A percentile compares a stretch with the other conserved stretches of the same genome.
These are phyloP conservation scores for Pheosia gnoma DNA, from an alignment of 2,888 invertebrate species.

Conservation along the genomic window DNA sequence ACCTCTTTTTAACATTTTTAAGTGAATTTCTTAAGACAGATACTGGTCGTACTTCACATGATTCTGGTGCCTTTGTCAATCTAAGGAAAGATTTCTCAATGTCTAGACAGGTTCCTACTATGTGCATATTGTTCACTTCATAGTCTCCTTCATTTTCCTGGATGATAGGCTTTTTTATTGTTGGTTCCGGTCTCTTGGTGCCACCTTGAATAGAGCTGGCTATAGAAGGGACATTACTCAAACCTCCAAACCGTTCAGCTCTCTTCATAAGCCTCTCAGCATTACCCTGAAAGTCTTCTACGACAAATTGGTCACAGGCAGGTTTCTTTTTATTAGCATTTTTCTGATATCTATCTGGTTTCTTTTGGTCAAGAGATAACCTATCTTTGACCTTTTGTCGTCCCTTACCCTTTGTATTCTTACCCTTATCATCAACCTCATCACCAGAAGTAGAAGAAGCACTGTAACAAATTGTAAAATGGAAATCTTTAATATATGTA, in stretches of 20 bases:
- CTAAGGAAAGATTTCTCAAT: conserved; percentile 98
- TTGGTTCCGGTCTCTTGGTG: conserved; percentile 60
- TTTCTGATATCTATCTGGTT: conserved; percentile 75
- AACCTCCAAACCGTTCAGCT: conserved; percentile 92
- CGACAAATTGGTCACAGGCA: conserved; percentile 86
- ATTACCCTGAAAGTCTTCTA: conserved; percentile 88
- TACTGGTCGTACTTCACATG: conserved; percentile 95
- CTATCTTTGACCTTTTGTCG: conserved; percentile 84
- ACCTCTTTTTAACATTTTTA: conserved; percentile 94
- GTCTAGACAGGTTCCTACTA: conserved; percentile 97
- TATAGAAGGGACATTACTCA: conserved; percentile 73
- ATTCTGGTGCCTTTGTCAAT: conserved; percentile 97
- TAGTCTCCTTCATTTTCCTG: conserved; percentile 88
- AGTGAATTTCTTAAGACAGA: conserved; percentile 93
- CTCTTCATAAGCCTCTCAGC: conserved; percentile 93
- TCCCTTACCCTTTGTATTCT: conserved; percentile 64
- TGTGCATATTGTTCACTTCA: conserved; percentile 94
- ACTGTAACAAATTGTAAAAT: conserved; percentile 53
- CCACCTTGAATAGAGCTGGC: conserved; percentile 72
- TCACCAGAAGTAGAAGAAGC: conserved; percentile 81
- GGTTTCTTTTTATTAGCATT: conserved; percentile 83
- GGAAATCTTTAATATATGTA: too few species aligned
- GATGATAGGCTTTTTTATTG: conserved; percentile 63
- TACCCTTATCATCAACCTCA: conserved; percentile 73
- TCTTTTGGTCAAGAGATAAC: conserved; percentile 77